A percentile compares a stretch with the other conserved stretches of the same genome.
Conservation (phyloP, 2,888 invertebrate species). For the Blastobasis lacticolella region DNA sequence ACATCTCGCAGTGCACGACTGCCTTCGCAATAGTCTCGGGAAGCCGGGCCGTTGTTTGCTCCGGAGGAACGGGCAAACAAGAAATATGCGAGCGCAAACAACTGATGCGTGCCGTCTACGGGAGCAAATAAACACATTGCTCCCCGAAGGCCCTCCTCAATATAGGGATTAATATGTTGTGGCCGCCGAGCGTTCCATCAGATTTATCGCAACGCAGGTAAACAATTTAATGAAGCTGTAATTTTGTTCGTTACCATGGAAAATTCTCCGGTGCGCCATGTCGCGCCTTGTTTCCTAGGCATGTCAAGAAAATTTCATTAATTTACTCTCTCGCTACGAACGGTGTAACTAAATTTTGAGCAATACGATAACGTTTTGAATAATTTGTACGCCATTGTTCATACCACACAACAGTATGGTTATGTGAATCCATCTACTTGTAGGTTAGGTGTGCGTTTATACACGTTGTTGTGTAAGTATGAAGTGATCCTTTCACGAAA, state of each 20-base stretch:
- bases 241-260: conserved; percentile 3
- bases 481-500: conserved; percentile 17
- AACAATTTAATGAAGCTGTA: neutral
- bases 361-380: conserved; percentile 11
- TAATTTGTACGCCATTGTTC: conserved; percentile 1
- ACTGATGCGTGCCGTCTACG: conserved; percentile 19
- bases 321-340: conserved; percentile 21
- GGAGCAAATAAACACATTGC: conserved; percentile 27
- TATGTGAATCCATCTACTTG: no score
- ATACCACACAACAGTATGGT: no score
- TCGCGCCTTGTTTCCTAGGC: conserved; percentile 20
- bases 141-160: neutral
- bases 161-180: no score
- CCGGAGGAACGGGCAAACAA: conserved; percentile 36
- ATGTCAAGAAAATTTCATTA: conserved; percentile 28
- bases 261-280: conserved; percentile 20
- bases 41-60: conserved; percentile 24
- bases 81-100: conserved; percentile 38
- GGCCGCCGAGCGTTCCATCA: no score
- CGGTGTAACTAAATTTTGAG: conserved; percentile 22
- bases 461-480: no score
- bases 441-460: no score
- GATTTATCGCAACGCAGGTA: no score
- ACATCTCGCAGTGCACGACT: conserved; percentile 7
- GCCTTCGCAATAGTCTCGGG: conserved; percentile 21